These are phyloP conservation scores for Drosophila glabriapex DNA, from an alignment of 2,888 invertebrate genomes.

Conservation along the genomic window DNA sequence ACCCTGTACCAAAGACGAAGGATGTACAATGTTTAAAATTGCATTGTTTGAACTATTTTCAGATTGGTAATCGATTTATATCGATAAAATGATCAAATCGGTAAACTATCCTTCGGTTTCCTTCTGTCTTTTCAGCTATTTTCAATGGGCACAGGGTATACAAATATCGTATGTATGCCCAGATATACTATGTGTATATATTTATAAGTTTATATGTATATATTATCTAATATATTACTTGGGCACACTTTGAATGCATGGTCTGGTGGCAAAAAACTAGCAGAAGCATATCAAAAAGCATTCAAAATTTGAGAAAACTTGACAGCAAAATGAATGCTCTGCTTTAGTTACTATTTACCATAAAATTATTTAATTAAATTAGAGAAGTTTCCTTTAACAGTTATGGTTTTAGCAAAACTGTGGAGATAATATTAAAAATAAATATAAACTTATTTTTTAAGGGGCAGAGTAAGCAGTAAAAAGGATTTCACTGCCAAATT, in stretches of 20 bases:
- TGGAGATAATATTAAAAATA: not conserved
- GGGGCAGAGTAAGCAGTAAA: not conserved
- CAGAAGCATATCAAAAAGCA: not conserved
- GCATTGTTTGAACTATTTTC: not conserved
- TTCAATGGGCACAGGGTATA: not conserved
- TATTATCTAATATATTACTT: too few species aligned
- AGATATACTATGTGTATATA: too few species aligned
- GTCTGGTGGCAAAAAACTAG: too few species aligned
- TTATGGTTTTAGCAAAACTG: not conserved
- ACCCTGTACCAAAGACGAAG: not conserved
- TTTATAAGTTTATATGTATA: too few species aligned
- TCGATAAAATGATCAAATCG: not conserved
- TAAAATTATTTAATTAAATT: not conserved
- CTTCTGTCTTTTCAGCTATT: not conserved
- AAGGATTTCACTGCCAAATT: not conserved
- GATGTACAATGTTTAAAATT: not conserved
- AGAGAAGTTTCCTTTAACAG: not conserved
- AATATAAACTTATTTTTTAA: not conserved
- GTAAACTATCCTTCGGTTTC: not conserved
- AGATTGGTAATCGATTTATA: not conserved
- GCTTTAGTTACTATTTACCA: not conserved
- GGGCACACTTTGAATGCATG: too few species aligned
- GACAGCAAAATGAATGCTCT: not conserved
- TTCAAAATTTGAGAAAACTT: not conserved
- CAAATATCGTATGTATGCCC: not conserved